A percentile compares a stretch with the other conserved stretches of the same genome.
Conservation (phyloP, 2,888 invertebrate species). For the Xanthorhoe designata region DNA sequence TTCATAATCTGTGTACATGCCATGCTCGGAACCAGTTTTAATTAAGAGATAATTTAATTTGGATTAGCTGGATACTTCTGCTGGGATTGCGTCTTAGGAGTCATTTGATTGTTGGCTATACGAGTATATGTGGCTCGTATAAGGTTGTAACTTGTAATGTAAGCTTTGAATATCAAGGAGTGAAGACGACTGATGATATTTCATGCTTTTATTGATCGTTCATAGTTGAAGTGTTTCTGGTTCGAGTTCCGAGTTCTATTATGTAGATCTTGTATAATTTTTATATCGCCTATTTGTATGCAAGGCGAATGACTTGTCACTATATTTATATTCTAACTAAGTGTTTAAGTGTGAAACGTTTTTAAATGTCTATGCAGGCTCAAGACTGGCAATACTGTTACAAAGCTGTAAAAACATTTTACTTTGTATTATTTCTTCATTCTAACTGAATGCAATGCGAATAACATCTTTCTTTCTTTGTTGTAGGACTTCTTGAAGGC, state of each 20-base stretch:
- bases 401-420: not conserved
- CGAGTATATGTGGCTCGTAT: slow-evolving; percentile 23
- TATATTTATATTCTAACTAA: slow-evolving; percentile 34
- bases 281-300: not conserved
- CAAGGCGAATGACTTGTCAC: slow-evolving; percentile 17
- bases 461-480: slow-evolving; percentile 51
- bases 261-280: slow-evolving; percentile 2
- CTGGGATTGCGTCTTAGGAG: slow-evolving; percentile 37
- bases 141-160: slow-evolving; percentile 16
- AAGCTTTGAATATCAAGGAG: slow-evolving; percentile 10
- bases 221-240: slow-evolving; percentile 3
- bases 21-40: slow-evolving; percentile 42
- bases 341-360: not conserved
- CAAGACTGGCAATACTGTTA: not conserved
- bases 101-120: slow-evolving; percentile 27
- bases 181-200: slow-evolving; percentile 12
- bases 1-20: slow-evolving; percentile 43
- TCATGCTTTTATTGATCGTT: slow-evolving; percentile 8
- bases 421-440: slow-evolving; percentile 1
- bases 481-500: slow-evolving; percentile 70
- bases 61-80: slow-evolving; percentile 40
- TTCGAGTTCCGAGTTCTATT: not conserved
- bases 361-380: not conserved
- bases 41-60: slow-evolving; percentile 46
- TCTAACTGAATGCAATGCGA: slow-evolving; percentile 4